Evolutionary conservation across 2,888 invertebrate species (phyloP).

Genomic region (Drosophila merina): DNA sequence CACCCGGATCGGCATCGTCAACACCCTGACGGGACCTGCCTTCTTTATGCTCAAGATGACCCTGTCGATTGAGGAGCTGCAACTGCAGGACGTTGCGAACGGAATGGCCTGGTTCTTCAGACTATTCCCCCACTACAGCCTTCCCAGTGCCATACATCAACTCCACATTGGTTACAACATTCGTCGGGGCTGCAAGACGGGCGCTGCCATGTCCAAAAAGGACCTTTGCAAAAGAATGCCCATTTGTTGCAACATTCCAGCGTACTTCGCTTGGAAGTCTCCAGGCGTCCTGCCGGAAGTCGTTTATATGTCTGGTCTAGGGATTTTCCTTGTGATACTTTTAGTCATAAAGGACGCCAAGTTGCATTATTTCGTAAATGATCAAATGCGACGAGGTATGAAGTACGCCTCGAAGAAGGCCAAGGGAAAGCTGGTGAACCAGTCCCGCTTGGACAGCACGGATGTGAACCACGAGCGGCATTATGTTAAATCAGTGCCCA

Average conservation of each 20-base stretch:
- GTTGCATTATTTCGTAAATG: background rate
- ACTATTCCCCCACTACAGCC: constrained; percentile 88
- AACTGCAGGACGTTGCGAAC: constrained; percentile 85
- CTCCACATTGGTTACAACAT: constrained; percentile 59
- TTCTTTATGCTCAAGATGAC: constrained; percentile 18
- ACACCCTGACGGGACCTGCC: constrained; percentile 18
- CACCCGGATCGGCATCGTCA: constrained; percentile 79
- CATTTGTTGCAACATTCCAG: constrained; percentile 58
- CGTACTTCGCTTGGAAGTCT: constrained; percentile 87
- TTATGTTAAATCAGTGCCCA: constrained; percentile 84
- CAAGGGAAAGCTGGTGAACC: background rate
- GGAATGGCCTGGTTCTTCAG: constrained; percentile 88
- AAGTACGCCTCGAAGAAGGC: background rate
- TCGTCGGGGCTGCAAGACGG: constrained; percentile 45
- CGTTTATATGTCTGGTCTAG: constrained; percentile 85
- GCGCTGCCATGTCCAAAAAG: background rate
- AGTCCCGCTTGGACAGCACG: constrained; percentile 77
- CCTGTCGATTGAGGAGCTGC: constrained; percentile 42
- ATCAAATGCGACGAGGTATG: background rate
- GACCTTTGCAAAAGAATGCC: constrained; percentile 30
- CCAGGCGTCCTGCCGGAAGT: constrained; percentile 89
- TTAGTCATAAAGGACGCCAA: constrained; percentile 84
- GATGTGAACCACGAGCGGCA: constrained; percentile 85
- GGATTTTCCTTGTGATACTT: constrained; percentile 86
- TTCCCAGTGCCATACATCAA: constrained; percentile 84